Base-by-base conservation (phyloP, 2,888 invertebrate species). In the Cremastobaeus sp. region DNA sequence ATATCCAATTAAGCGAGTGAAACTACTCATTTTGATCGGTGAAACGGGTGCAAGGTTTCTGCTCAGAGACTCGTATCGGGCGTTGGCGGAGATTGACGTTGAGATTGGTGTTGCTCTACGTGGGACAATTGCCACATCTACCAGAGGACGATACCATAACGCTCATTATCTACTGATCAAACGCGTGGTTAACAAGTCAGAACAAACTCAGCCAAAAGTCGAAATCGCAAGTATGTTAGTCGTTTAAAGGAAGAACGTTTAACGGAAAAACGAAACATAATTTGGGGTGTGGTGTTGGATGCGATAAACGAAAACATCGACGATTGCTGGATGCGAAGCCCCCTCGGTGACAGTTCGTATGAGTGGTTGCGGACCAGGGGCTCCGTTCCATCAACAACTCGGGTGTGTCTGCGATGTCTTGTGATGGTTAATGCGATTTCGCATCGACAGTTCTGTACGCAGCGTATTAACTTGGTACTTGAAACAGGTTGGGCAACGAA, bases 401-500 rank as follows among this genome's bases (percentile, higher is more conserved):
- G 39, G 39, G 37, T 69, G 68, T 59, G 12, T 41, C 47, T 65
- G 59, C 47, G 59, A 71, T 65, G 52, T 35, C 37, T 69, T 45
- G 52, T 54, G 39, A 32, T 60, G 37, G 45, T 60, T 60, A 69
- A 52, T 25, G 47, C 60, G n/a, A 25, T 69, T 54, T 45, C 11
- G 59, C 28, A 52, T 52, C 59, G 11, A 54, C 30, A 48, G 64
- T 35, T 57, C 18, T 43, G 12, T 68, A 20, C 54, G 52, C 59
- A 52, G 59, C 59, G 34, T 59, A 60, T 69, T 64, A 64, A 74
- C 64, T 62, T 48, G 25, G 30, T 50, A 54, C 14, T 69, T 60
- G 47, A 74, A 18, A 69, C 59, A 52, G 69, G 55, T 64, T 70
- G 74, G 59, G 50, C 80, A 80, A 83, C 79, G 79, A 74, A 80